Base-by-base conservation (phyloP, 2,113 vertebrate species). In the Dasyprocta punctata region DNA sequence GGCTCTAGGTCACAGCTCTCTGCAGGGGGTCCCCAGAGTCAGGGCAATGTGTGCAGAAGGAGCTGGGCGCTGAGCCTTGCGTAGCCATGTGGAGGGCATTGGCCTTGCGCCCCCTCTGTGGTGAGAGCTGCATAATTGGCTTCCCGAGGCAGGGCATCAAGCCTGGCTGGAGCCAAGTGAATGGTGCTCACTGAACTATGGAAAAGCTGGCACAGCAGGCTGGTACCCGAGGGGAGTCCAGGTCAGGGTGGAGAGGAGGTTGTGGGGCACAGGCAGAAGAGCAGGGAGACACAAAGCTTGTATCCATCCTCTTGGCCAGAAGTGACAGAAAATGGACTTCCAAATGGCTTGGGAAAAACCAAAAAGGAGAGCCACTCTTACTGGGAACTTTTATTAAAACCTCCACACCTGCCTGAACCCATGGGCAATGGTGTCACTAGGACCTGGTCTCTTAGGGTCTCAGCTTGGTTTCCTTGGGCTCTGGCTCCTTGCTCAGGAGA, bases 1-100 rank as follows among this genome's bases (percentile, higher is more conserved):
- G 81, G 84, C n/a, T 30, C 85, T 44, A 47, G 78, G 83, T 92
- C 96, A 56, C 28, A 13, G 19, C 58, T 94, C 3, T 86, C 67
- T 61, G 47, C 24, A 4, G 2, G 9, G 6, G 22, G 1, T 49
- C 33, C 30, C 33, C 56, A 36, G 26, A 71, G 61, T 49, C 81
- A 71, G 16, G 47, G 44, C 19, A 47, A 0, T 0, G 26, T 1
- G 7, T 7, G 69, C 24, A 6, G 58, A 52, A 41, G 41, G 7
- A n/a, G n/a, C 71, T 67, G 78, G 44, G 11, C 16, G 56, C 73
- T 17, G 61, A 44, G 44, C 16, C 0, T 12, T 9, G 1, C 16
- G 47, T 89, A 60, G 2, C n/a, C 33, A 11, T 7, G 12, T 10
- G 13, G 41, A 63, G 67, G n/a, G 30, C 4, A 1, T 0, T 0